Conservation (phyloP, 2,797 vertebrate genomes). For the Tamandua tetradactyla region DNA sequence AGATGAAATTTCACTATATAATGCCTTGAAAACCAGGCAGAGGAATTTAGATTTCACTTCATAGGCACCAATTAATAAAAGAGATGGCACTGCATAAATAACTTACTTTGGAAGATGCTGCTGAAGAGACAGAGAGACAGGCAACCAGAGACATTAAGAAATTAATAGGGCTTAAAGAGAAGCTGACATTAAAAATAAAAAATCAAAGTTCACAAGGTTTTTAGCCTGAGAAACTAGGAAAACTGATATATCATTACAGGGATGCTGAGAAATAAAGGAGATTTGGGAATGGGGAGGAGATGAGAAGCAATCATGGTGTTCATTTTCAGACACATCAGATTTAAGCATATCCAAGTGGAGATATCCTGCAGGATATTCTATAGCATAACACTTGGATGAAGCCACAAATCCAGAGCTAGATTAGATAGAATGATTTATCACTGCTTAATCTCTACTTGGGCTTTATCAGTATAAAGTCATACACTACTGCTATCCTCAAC, state of each 20-base stretch:
- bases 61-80: constrained; percentile 7
- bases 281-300: neutral
- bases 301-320: neutral
- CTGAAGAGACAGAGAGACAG: neutral
- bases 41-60: neutral
- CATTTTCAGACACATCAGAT: neutral
- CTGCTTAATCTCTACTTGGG: neutral
- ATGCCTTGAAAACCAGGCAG: neutral
- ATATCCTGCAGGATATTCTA: neutral
- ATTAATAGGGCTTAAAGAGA: neutral
- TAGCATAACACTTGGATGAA: neutral
- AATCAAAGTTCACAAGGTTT: neutral
- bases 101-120: neutral
- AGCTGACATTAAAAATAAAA: neutral
- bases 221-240: neutral
- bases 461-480: neutral
- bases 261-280: neutral
- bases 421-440: neutral
- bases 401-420: neutral
- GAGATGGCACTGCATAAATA: neutral
- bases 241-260: neutral
- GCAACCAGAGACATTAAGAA: constrained; percentile 3
- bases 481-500: neutral
- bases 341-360: neutral
- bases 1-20: neutral